These are phyloP conservation scores for Leucania comma DNA, from an alignment of 2,888 invertebrate genomes.

Conservation along the genomic window DNA sequence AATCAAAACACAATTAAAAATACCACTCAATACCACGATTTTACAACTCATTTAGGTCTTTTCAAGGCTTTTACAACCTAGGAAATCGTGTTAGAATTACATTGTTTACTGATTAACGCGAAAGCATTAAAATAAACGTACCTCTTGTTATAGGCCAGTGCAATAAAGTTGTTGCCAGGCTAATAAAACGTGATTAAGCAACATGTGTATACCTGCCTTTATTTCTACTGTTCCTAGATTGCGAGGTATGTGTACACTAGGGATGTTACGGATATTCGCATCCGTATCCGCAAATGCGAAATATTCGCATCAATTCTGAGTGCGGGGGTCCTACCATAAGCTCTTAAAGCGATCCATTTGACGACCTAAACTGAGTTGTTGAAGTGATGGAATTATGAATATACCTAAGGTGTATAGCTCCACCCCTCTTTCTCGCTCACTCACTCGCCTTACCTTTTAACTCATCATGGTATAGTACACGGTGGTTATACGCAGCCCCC, in stretches of 20 bases:
- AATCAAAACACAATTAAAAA: background rate
- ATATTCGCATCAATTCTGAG: too few species aligned
- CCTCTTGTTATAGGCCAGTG: conserved; percentile 19
- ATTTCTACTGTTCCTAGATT: conserved; percentile 40
- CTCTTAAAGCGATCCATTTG: too few species aligned
- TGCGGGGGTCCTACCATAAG: too few species aligned
- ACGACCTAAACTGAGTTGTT: too few species aligned
- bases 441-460: too few species aligned
- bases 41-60: conserved; percentile 26
- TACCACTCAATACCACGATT: background rate
- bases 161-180: conserved; percentile 38
- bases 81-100: conserved; percentile 33
- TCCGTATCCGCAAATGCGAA: too few species aligned
- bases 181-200: conserved; percentile 50
- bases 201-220: conserved; percentile 29
- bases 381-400: too few species aligned
- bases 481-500: too few species aligned
- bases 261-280: too few species aligned
- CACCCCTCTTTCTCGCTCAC: too few species aligned
- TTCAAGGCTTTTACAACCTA: conserved; percentile 23
- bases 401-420: too few species aligned
- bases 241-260: conserved; percentile 16
- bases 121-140: conserved; percentile 33
- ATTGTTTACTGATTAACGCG: conserved; percentile 39
- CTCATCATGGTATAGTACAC: too few species aligned